A percentile compares a stretch with the other conserved stretches of the same genome.
Conservation (phyloP, 2,888 invertebrate species). For the Chaitophorus viminalis region DNA sequence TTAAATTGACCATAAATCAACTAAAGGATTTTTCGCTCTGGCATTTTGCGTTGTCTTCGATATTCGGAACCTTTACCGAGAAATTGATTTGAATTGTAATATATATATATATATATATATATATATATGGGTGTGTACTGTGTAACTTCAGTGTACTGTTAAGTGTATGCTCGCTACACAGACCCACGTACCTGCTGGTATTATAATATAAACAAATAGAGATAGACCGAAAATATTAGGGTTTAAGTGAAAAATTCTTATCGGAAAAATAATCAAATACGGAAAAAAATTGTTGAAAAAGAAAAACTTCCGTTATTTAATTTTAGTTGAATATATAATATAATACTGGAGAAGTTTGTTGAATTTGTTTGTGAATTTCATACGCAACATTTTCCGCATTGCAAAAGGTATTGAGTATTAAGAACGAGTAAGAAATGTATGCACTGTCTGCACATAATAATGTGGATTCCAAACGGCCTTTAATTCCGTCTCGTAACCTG, state of each 20-base stretch:
- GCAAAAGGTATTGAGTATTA: not conserved
- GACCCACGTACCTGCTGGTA: not conserved
- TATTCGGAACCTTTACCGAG: conserved; percentile 10
- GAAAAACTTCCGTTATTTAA: not conserved
- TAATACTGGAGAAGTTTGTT: not conserved
- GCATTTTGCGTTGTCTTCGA: conserved; percentile 14
- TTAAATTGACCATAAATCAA: conserved; percentile 49
- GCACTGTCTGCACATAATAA: conserved; percentile 33
- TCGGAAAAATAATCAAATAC: not conserved
- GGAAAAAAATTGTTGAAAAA: not conserved
- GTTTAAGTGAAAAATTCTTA: not conserved
- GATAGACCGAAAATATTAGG: conserved; percentile 24
- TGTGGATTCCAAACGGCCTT: not conserved
- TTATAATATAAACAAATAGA: not conserved
- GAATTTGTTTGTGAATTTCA: not conserved
- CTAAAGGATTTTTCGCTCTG: conserved; percentile 34
- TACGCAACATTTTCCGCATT: not conserved
- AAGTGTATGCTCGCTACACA: not conserved
- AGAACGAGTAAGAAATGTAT: not conserved
- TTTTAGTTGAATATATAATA: not conserved
- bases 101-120: too few relatives aligned
- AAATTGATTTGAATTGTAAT: conserved; percentile 46
- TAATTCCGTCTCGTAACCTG: conserved; percentile 21
- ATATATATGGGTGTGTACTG: too few relatives aligned
- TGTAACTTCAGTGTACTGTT: not conserved